phyloP scores from a whole-genome alignment of 2,888 invertebrate genomes.

The Neoascia interrupta region DNA sequence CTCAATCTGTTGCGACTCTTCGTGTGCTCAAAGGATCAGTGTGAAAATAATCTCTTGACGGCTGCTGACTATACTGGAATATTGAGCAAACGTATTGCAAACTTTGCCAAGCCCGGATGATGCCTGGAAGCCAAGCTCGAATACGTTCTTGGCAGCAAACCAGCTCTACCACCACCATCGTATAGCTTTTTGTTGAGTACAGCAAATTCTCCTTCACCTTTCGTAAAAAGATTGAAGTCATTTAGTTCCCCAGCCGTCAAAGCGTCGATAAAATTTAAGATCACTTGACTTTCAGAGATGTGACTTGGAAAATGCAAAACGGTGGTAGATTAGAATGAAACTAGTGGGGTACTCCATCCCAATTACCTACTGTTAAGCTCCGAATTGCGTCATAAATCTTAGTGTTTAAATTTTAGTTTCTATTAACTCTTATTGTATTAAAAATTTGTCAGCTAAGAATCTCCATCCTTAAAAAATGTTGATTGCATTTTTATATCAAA shows the following conservation, averaged over 20 bases:
- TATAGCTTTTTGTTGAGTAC: neutral
- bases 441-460: no score
- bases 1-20: neutral
- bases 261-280: neutral
- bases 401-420: no score
- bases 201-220: neutral
- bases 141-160: neutral
- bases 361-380: no score
- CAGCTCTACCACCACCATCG: neutral
- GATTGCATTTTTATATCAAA: no score
- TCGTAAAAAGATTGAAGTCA: neutral
- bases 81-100: neutral
- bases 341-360: no score
- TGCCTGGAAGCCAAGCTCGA: neutral
- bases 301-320: no score
- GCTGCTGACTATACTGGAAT: neutral
- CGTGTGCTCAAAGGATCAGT: neutral
- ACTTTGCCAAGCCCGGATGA: neutral
- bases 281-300: slow-evolving; percentile 2
- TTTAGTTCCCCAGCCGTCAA: slow-evolving; percentile 8
- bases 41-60: neutral
- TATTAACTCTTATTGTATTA: no score
- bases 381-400: no score
- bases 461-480: no score
- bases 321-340: no score